Percentiles rank a stretch among this genome's conserved stretches.
Evolutionary conservation across 2,888 invertebrate species (phyloP).

Genomic region (Napeogenes sylphis): DNA sequence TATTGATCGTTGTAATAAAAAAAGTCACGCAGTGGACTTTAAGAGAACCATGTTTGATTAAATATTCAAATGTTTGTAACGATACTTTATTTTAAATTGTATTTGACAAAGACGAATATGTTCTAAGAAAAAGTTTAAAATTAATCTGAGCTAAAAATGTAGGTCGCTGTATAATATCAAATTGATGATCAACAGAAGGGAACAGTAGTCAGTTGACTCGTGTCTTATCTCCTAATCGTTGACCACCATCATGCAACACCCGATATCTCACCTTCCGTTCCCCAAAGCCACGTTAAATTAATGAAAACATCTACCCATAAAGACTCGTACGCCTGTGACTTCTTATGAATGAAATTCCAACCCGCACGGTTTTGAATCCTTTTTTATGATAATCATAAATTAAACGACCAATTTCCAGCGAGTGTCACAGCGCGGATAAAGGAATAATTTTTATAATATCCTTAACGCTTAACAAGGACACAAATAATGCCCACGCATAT

Average conservation of each 20-base stretch:
- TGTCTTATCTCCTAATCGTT: conserved; percentile 54
- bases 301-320: conserved; percentile 77
- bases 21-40: conserved; percentile 64
- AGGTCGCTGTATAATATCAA: too few species aligned
- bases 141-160: too few species aligned
- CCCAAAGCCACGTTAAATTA: conserved; percentile 70
- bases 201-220: conserved; percentile 65
- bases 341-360: conserved; percentile 79
- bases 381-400: conserved; percentile 76
- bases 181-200: conserved; percentile 9
- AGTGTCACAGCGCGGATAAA: conserved; percentile 76
- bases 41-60: conserved; percentile 57
- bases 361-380: conserved; percentile 71
- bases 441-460: conserved; percentile 78
- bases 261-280: conserved; percentile 63
- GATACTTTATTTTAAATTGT: conserved; percentile 52
- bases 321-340: conserved; percentile 76
- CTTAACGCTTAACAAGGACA: conserved; percentile 76
- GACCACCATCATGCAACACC: conserved; percentile 55
- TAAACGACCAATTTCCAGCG: conserved; percentile 75
- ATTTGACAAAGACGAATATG: conserved; percentile 34
- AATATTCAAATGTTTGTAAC: conserved; percentile 57
- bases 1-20: conserved; percentile 66
- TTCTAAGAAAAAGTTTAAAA: too few species aligned
- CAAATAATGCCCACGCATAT: conserved; percentile 77